Conservation (phyloP, 2,888 invertebrate species). For the Idaea straminata region DNA sequence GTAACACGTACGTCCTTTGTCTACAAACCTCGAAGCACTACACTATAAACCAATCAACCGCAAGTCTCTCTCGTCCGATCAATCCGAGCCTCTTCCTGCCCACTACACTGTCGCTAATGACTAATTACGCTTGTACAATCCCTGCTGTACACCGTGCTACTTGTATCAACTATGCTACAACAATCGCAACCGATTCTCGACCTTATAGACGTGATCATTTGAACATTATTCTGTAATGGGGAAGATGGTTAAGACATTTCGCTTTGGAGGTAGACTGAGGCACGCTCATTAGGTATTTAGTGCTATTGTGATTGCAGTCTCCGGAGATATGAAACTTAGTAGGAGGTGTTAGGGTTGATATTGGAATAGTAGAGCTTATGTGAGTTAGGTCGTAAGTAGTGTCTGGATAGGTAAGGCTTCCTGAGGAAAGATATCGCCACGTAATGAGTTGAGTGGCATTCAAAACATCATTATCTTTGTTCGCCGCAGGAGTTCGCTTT, state of each 20-base stretch:
- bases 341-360: conserved; percentile 24
- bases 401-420: conserved; percentile 54
- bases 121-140: conserved; percentile 75
- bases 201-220: conserved; percentile 30
- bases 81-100: conserved; percentile 67
- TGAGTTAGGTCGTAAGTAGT: conserved; percentile 45
- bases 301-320: conserved; percentile 44
- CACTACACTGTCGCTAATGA: conserved; percentile 70
- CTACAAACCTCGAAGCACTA: conserved; percentile 22
- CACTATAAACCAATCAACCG: conserved; percentile 50
- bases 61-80: conserved; percentile 54
- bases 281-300: conserved; percentile 72
- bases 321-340: conserved; percentile 23
- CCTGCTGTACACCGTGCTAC: conserved; percentile 51
- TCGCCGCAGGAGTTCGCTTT: conserved; percentile 45
- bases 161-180: conserved; percentile 36
- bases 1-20: conserved; percentile 7
- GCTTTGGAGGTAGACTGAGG: conserved; percentile 42
- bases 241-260: conserved; percentile 51
- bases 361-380: conserved; percentile 15
- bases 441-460: conserved; percentile 76
- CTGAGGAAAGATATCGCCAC: conserved; percentile 68
- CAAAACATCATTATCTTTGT: conserved; percentile 72
- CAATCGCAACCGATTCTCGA: conserved; percentile 33
- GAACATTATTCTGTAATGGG: conserved; percentile 8